Evolutionary conservation across 1,140 invertebrate genomes (phyloP).

Genomic region (Aphelinus certus): DNA sequence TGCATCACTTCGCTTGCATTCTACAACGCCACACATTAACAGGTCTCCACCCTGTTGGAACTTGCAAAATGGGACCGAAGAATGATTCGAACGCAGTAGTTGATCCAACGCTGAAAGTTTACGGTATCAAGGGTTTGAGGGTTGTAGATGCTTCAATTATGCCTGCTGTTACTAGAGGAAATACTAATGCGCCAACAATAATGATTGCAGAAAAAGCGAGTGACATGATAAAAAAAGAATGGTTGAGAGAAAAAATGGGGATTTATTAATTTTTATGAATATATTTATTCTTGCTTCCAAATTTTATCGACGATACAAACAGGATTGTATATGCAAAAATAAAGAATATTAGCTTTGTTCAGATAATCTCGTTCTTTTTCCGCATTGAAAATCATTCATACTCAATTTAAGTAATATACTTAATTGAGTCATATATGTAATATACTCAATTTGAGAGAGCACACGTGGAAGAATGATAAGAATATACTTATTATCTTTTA

Average conservation of each 20-base stretch:
- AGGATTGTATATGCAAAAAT: no score
- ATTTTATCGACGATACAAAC: no score
- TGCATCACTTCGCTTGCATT: slow-evolving; percentile 66
- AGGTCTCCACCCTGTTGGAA: slow-evolving; percentile 50
- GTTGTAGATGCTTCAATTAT: slow-evolving; percentile 2
- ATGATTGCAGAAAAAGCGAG: slow-evolving; percentile 15
- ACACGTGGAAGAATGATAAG: no score
- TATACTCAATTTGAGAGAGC: no score
- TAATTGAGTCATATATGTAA: no score
- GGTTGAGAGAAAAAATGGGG: neutral
- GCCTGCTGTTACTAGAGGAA: neutral
- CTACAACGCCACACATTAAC: slow-evolving; percentile 55
- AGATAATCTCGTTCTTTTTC: no score
- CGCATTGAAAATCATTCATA: no score
- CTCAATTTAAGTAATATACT: no score
- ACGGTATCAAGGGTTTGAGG: slow-evolving; percentile 43
- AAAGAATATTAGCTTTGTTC: no score
- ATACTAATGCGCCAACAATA: slow-evolving; percentile 3
- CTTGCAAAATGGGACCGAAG: slow-evolving; percentile 65
- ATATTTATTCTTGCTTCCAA: no score
- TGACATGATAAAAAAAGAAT: slow-evolving; percentile 8
- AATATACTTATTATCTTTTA: no score
- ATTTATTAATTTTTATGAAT: no score
- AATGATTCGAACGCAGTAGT: slow-evolving; percentile 50
- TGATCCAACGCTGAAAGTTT: slow-evolving; percentile 9